Evolutionary conservation across 2,888 invertebrate species (phyloP), one percentile per base, ranked within the genome.

Genomic region (Andrena camellia): DNA sequence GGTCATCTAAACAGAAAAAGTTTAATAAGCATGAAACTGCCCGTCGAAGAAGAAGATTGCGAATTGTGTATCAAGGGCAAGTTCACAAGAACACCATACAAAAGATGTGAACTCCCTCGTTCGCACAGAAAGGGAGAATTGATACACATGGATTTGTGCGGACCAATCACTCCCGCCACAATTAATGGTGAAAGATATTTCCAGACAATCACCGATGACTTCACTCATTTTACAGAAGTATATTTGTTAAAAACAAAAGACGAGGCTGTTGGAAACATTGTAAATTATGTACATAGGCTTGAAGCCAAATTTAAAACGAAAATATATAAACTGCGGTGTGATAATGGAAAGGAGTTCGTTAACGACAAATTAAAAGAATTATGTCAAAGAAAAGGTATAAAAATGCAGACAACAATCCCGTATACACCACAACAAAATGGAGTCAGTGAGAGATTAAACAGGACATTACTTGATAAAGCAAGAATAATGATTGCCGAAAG

Each of bases 391-490:
- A 33, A 33, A 6, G 42, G 63, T 3, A 63, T 63, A 17, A 33
- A 42, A n/a, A 13, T 31, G 5, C 63, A 63, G 5, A 2, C 2
- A 0, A 63, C 63, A 0, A 33, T 63, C n/a, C n/a, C 63, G 0
- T 42, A 63, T 26, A 33, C 42, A 5, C 35, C 42, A 33, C 63
- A 63, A 63, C 42, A 63, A 2, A 63, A 63, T 20, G 35, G 42
- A 8, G 35, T 63, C 5, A 23, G 20, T 31, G 63, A 63, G 35
- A 31, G 63, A 63, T 6, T 23, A n/a, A 42, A 63, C 7, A 63
- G 63, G 17, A 42, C 63, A 8, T n/a, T 63, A 2, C 8, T 63
- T 6, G 35, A 63, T 8, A 33, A 23, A 6, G 42, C 63, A 63
- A 63, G 63, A 23, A 6, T 42, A 17, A 63, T 63, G 63, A 20